Percentiles rank a stretch among this genome's conserved stretches.
Conservation (phyloP, 2,113 vertebrate genomes). For the Balaeniceps rex region DNA sequence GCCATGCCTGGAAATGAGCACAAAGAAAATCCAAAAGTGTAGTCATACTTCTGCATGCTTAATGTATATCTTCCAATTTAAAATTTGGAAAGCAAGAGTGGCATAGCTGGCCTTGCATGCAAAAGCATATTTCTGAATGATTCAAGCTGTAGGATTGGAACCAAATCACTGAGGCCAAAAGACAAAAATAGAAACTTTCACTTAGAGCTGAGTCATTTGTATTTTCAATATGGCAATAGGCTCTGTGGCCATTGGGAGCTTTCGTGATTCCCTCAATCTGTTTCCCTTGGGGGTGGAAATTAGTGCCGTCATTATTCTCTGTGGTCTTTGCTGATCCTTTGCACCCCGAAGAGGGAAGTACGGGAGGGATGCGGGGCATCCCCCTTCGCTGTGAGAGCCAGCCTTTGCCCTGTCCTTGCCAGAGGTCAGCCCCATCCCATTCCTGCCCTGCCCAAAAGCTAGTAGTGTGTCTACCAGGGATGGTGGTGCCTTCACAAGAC, state of each 20-base stretch:
- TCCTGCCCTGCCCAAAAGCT: background rate
- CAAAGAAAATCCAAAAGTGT: background rate
- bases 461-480: background rate
- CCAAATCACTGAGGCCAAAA: constrained; percentile 7
- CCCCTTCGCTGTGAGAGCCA: background rate
- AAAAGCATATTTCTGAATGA: constrained; percentile 19
- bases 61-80: background rate
- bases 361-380: background rate
- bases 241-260: background rate
- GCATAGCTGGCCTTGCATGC: background rate
- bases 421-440: rapidly evolving
- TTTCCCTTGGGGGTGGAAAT: background rate
- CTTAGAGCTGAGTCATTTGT: constrained; percentile 35
- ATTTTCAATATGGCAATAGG: background rate
- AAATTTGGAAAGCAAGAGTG: background rate
- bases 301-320: background rate
- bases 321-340: background rate
- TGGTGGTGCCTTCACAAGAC: background rate
- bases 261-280: background rate
- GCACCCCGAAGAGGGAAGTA: background rate
- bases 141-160: constrained; percentile 21
- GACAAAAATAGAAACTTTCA: constrained; percentile 26
- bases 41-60: background rate
- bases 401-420: background rate
- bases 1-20: background rate